These are phyloP conservation scores for Catotricha subobsoleta DNA, from an alignment of 2,888 invertebrate species.

Conservation along the genomic window DNA sequence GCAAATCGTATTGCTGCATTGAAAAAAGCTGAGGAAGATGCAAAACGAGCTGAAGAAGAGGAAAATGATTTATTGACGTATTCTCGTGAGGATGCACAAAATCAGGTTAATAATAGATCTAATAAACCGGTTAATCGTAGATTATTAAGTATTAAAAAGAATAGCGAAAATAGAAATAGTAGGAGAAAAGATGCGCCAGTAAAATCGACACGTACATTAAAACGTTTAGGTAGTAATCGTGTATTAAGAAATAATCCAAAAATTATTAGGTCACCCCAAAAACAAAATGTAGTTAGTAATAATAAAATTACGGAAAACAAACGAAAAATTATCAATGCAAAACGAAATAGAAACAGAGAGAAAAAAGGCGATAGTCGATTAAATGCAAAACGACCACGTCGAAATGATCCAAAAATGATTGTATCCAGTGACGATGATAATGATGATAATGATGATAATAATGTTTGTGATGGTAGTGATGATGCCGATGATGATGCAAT, in stretches of 20 bases:
- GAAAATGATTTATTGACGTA: slow-evolving; percentile 52
- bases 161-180: slow-evolving; percentile 13
- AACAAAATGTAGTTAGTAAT: not conserved
- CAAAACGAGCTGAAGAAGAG: slow-evolving; percentile 37
- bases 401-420: not conserved
- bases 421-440: slow-evolving; percentile 3
- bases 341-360: not conserved
- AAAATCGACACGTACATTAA: not conserved
- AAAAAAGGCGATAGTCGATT: not conserved
- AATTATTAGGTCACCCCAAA: not conserved
- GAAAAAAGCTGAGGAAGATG: slow-evolving; percentile 44
- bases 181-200: slow-evolving; percentile 10
- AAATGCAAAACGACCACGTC: slow-evolving; percentile 7
- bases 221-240: not conserved
- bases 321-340: not conserved
- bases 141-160: slow-evolving; percentile 14
- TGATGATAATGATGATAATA: not conserved
- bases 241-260: slow-evolving; percentile 2
- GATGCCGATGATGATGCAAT: slow-evolving; percentile 1
- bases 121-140: slow-evolving; percentile 10
- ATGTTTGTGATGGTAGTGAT: slow-evolving; percentile 5
- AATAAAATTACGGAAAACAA: not conserved
- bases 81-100: slow-evolving; percentile 56
- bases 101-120: slow-evolving; percentile 53
- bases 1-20: slow-evolving; percentile 57